Base-by-base conservation (phyloP, 2,888 invertebrate genomes). In the Acanthacorydalis orientalis region DNA sequence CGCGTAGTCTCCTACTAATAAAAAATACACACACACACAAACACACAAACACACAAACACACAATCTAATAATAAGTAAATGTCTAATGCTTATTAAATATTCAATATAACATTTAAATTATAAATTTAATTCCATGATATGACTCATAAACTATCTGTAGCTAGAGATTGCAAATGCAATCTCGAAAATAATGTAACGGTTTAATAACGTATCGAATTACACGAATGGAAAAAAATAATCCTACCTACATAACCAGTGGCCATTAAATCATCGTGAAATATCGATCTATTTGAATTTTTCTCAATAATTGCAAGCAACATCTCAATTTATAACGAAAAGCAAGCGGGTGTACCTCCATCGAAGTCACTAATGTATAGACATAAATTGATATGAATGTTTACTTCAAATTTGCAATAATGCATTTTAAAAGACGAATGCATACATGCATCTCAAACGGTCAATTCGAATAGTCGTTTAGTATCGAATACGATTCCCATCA, bases 401-500 rank as follows among this genome's bases (percentile, higher is more conserved):
- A 57, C 55, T 58, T 58, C 57, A 57, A 57, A 60, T 60, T 61
- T 58, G 59, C 57, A 57, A 57, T 55, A 54, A 55, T 56, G 55
- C 55, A 57, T 55, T 58, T 57, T 55, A 57, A 55, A 55, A 52
- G 51, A 48, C 50, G 50, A 23, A 51, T 53, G 51, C 52, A 53
- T 54, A 53, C 56, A 55, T 55, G 56, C 55, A 53, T 48, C 49
- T 32, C 43, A 53, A 50, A 49, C 48, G 53, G 23, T 52, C 56
- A 34, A 12, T 47, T 31, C 6, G 41, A 37, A 37, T 43, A 10
- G 14, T 46, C 11, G 15, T 44, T 12, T 34, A 8, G 3, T 39
- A 9, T 41, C n/a, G 23, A 34, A 16, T 45, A 44, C 48, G 44
- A 51, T 43, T 14, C 2, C 10, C 11, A 14, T 33, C 14, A 40